These are phyloP conservation scores for Liasis olivaceus DNA, from an alignment of 2,797 vertebrate species.

Conservation along the genomic window DNA sequence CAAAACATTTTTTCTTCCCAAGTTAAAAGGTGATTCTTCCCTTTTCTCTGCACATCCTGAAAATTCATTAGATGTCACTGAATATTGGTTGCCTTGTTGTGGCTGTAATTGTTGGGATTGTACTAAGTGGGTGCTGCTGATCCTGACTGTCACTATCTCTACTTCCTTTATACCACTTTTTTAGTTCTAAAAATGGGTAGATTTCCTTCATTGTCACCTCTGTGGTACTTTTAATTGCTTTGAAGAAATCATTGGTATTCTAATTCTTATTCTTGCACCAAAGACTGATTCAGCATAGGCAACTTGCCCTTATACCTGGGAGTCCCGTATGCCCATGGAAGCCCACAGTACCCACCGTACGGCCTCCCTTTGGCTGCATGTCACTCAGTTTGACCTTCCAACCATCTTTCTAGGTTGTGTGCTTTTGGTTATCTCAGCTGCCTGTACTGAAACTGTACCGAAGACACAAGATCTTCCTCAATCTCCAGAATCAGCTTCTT, in stretches of 20 bases:
- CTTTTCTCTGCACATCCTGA: not conserved
- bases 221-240: conserved; percentile 87
- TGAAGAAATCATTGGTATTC: conserved; percentile 84
- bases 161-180: conserved; percentile 93
- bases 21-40: not conserved
- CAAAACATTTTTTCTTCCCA: not conserved
- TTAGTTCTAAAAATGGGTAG: conserved; percentile 82
- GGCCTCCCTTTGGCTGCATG: conserved; percentile 62
- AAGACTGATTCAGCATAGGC: conserved; percentile 77
- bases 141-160: conserved; percentile 84
- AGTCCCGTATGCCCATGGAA: conserved; percentile 83
- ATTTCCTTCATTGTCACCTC: conserved; percentile 88
- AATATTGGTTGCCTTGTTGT: not conserved
- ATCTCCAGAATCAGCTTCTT: conserved; percentile 91
- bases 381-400: conserved; percentile 84
- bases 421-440: conserved; percentile 88
- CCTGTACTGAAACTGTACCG: conserved; percentile 88
- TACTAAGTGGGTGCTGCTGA: conserved; percentile 82
- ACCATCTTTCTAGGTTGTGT: conserved; percentile 84
- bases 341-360: conserved; percentile 65
- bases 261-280: conserved; percentile 79
- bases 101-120: conserved; percentile 47
- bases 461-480: conserved; percentile 87
- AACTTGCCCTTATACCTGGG: conserved; percentile 84
- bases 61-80: conserved; percentile 25